Evolutionary conservation across 2,113 vertebrate genomes (phyloP), one percentile per base, ranked within the genome.

Genomic region (Gobius niger): DNA sequence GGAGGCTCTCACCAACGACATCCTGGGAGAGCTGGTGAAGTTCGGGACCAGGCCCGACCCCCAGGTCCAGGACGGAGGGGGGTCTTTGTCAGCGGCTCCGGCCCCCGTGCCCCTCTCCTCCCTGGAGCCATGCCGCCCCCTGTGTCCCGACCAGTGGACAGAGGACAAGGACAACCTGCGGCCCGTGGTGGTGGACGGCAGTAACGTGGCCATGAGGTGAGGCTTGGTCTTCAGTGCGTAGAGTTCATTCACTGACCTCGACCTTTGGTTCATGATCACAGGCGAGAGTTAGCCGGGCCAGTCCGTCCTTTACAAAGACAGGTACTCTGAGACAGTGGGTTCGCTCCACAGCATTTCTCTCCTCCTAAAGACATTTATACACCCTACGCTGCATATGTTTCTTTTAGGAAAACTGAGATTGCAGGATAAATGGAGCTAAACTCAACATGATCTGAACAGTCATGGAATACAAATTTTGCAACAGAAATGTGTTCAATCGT

Each of bases 171-270:
- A 97, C 84, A 99, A 98, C 87, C 90, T 99, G 74, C 94, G 95
- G 53, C 97, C 96, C 2, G 61, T 98, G 47, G 97, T 99, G 68
- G 92, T 99, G 65, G 97, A 99, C 61, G 97, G 97, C 76, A 99
- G 97, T 91, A 99, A 99, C 11, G 95, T 99, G 80, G 97, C 97
- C 64, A 99, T 99, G 97, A 99, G 97, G 97, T 98, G 82, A 89
- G 54, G 9, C 1, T 9, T 9, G 7, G 16, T 53, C 18, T 18
- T 9, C 5, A 10, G 16, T 53, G 10, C 10, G 44, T 46, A 46
- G 7, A 11, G 44, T 54, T 71, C 49, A 34, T 34, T 34, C 24
- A 34, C 24, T 34, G 24, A 34, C 24, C 24, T 34, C 1, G 24
- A 4, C 24, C 24, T 34, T 34, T 34, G 24, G 24, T 34, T 3